These are phyloP conservation scores for Stichopus horrens DNA, from an alignment of 53 echinoderm and acorn worm genomes.

Conservation along the genomic window DNA sequence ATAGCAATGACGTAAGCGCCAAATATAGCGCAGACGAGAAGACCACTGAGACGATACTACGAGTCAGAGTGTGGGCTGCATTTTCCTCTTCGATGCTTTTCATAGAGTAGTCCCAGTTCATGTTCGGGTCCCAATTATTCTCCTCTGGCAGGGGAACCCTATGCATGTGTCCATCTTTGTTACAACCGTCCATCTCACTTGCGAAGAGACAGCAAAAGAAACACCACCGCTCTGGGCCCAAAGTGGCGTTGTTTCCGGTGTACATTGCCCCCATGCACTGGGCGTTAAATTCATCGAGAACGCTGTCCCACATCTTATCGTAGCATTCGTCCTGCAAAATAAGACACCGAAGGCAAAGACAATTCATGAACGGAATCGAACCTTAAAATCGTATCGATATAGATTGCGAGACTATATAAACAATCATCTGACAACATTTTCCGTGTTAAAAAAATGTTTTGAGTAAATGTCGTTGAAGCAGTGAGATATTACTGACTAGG, in stretches of 20 bases:
- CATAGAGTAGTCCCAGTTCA: slow-evolving; percentile 58
- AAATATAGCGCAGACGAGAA: no score
- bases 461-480: no score
- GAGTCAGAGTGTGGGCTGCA: not conserved
- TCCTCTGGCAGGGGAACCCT: slow-evolving; percentile 45
- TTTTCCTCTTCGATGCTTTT: not conserved
- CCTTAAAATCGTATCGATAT: no score
- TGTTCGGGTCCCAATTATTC: slow-evolving; percentile 78
- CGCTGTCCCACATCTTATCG: slow-evolving; percentile 57
- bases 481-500: no score
- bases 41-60: not conserved
- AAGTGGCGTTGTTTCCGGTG: slow-evolving; percentile 37
- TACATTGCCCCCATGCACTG: slow-evolving; percentile 48
- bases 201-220: slow-evolving; percentile 61
- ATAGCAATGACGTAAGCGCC: no score
- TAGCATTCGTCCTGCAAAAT: slow-evolving; percentile 71
- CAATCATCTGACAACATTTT: no score
- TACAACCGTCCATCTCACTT: slow-evolving; percentile 41
- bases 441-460: no score
- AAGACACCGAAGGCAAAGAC: not conserved
- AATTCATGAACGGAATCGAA: not conserved
- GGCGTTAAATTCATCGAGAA: slow-evolving; percentile 47
- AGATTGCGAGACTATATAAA: no score
- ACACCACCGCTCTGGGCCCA: slow-evolving; percentile 55
- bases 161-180: slow-evolving; percentile 29